A percentile compares a stretch with the other conserved stretches of the same genome.
phyloP scores from a whole-genome alignment of 2,888 invertebrate genomes.

The Temnothorax ravouxi region DNA sequence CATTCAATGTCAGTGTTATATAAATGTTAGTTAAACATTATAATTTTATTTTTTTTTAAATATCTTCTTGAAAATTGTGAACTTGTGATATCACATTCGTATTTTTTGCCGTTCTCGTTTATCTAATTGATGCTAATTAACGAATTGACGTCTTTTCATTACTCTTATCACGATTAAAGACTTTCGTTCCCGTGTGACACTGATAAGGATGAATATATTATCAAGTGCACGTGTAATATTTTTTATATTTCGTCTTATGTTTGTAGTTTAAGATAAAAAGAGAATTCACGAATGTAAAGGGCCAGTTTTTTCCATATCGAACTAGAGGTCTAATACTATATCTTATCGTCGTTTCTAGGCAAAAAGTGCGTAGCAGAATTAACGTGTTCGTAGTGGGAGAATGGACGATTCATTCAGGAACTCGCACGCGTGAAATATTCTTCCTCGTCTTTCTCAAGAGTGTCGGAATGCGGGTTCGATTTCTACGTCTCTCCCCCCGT shows the following conservation, averaged over 20 bases:
- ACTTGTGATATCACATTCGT: not conserved
- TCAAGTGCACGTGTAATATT: not conserved
- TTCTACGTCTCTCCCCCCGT: not conserved
- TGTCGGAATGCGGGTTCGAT: not conserved
- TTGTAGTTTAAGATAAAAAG: not conserved
- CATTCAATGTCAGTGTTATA: not conserved
- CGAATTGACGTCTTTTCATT: not conserved
- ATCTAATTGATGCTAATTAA: not conserved
- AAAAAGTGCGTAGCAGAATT: constrained; percentile 17
- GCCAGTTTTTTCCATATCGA: not conserved
- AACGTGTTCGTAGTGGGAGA: not conserved
- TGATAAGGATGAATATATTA: constrained; percentile 15
- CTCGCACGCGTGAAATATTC: not conserved
- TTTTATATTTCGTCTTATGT: not conserved
- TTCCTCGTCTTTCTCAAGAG: not conserved
- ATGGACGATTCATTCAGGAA: constrained; percentile 15
- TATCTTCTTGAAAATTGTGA: not conserved
- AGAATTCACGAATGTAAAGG: not conserved
- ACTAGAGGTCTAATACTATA: not conserved
- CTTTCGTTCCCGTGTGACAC: not conserved
- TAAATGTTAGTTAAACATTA: not conserved
- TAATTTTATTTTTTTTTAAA: not conserved
- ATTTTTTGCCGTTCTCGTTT: not conserved
- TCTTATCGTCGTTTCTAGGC: not conserved
- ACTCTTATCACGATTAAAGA: not conserved